phyloP scores from a whole-genome alignment of 1,140 invertebrate species.

The Pseudomyrmex flavicornis region DNA sequence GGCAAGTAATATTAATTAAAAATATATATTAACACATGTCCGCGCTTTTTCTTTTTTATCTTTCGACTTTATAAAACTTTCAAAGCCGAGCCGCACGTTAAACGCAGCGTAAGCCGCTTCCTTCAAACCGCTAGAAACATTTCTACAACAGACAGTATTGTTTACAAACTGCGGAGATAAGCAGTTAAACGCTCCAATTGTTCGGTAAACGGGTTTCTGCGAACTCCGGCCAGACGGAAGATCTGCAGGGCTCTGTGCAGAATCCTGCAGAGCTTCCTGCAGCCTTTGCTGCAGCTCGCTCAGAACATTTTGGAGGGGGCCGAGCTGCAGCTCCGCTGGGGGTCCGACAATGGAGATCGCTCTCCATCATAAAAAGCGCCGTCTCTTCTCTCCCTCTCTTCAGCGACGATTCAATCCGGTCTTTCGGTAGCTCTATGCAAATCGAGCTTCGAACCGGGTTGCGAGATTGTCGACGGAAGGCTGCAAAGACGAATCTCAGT shows the following conservation, averaged over 20 bases:
- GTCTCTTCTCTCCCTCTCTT: conserved; percentile 69
- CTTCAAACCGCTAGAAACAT: not conserved
- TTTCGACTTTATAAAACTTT: conserved; percentile 7
- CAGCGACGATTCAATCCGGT: conserved; percentile 73
- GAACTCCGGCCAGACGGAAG: conserved; percentile 28
- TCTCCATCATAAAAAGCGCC: conserved; percentile 74
- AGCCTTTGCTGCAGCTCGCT: conserved; percentile 54
- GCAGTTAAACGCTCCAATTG: conserved; percentile 1
- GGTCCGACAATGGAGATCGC: conserved; percentile 80
- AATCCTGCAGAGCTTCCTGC: conserved; percentile 69
- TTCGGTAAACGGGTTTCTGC: conserved; percentile 25
- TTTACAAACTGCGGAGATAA: not conserved
- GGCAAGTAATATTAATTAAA: conserved; percentile 17
- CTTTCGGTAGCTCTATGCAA: conserved; percentile 83
- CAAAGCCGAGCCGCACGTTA: not conserved
- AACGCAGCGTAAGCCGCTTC: not conserved
- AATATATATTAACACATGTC: conserved; percentile 17
- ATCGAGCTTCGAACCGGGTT: conserved; percentile 67
- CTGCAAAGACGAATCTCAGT: conserved; percentile 64
- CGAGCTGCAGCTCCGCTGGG: conserved; percentile 80
- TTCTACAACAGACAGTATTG: not conserved
- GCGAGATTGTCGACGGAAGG: conserved; percentile 47
- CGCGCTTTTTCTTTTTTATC: not conserved
- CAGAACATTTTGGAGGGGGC: conserved; percentile 68
- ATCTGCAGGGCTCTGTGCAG: conserved; percentile 58